Evolutionary conservation across 2,888 invertebrate species (phyloP).

Genomic region (Scaptomyza reducta): DNA sequence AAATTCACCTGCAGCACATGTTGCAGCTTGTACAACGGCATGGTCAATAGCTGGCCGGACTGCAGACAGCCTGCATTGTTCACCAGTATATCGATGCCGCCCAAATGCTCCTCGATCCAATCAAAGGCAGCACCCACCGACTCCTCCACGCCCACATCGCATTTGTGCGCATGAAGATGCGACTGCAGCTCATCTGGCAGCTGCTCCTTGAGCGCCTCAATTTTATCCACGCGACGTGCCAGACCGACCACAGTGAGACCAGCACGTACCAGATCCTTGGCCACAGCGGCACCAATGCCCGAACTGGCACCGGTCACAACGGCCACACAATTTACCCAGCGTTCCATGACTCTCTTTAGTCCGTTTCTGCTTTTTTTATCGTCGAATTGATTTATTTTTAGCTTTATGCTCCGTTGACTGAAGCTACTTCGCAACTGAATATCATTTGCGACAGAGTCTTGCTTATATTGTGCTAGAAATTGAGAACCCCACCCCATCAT

Average conservation of each 20-base stretch:
- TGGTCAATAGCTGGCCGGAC: conserved; percentile 61
- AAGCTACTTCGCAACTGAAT: conserved; percentile 32
- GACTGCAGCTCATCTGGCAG: conserved; percentile 39
- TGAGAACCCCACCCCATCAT: neutral
- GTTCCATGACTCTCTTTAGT: conserved; percentile 83
- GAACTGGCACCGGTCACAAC: conserved; percentile 87
- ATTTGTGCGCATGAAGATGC: conserved; percentile 60
- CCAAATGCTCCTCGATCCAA: conserved; percentile 84
- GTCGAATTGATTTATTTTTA: neutral
- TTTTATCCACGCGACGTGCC: conserved; percentile 81
- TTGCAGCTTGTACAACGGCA: conserved; percentile 44
- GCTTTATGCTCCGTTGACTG: conserved; percentile 1
- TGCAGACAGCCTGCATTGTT: conserved; percentile 86
- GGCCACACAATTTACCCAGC: conserved; percentile 86
- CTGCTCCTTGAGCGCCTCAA: conserved; percentile 56
- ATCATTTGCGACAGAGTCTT: neutral
- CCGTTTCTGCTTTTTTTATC: neutral
- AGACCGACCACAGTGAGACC: conserved; percentile 86
- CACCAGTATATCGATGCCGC: conserved; percentile 86
- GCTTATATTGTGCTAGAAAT: conserved; percentile 21
- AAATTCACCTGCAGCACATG: conserved; percentile 83
- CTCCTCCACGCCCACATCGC: conserved; percentile 85
- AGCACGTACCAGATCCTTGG: conserved; percentile 83
- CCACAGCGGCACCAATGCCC: conserved; percentile 86
- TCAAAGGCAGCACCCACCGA: conserved; percentile 85